Percentiles rank a stretch among this genome's conserved stretches.
Evolutionary conservation across 2,888 invertebrate species (phyloP).

Genomic region (Eristalinus sepulchralis): DNA sequence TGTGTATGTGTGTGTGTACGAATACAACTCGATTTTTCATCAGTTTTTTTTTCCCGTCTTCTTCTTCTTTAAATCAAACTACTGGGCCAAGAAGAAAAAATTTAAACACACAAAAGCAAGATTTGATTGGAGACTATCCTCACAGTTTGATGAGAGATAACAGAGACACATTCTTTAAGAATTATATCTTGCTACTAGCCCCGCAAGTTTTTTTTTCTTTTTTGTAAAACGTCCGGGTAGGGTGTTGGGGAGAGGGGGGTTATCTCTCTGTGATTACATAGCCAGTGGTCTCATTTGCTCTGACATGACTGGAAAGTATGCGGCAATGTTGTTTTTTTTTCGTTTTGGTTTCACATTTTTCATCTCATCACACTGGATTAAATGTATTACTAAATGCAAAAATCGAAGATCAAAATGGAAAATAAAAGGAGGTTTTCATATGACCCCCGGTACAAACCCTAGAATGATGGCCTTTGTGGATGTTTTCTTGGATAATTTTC

Average conservation of each 20-base stretch:
- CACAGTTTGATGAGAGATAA: neutral
- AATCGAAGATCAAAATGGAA: too few relatives aligned
- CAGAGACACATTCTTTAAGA: neutral
- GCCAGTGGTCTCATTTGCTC: slow-evolving; percentile 26
- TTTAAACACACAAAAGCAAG: neutral
- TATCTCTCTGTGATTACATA: neutral
- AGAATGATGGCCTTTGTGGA: too few relatives aligned
- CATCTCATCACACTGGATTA: neutral
- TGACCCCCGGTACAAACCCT: too few relatives aligned
- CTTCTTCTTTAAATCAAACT: too few relatives aligned
- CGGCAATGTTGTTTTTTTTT: slow-evolving; percentile 7
- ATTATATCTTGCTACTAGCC: slow-evolving; percentile 43
- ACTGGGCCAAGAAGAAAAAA: neutral
- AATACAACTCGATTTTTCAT: too few relatives aligned
- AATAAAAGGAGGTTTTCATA: too few relatives aligned
- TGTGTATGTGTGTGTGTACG: neutral
- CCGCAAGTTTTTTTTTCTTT: slow-evolving; percentile 40
- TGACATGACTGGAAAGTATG: neutral
- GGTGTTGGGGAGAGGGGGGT: too few relatives aligned
- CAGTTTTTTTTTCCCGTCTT: too few relatives aligned
- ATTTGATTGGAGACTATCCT: too few relatives aligned
- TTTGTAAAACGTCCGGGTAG: too few relatives aligned
- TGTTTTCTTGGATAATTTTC: neutral
- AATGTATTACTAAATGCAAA: slow-evolving; percentile 41
- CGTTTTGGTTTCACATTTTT: neutral